Evolutionary conservation across 2,797 vertebrate species (phyloP).

Genomic region (Leptodactylus fallax): DNA sequence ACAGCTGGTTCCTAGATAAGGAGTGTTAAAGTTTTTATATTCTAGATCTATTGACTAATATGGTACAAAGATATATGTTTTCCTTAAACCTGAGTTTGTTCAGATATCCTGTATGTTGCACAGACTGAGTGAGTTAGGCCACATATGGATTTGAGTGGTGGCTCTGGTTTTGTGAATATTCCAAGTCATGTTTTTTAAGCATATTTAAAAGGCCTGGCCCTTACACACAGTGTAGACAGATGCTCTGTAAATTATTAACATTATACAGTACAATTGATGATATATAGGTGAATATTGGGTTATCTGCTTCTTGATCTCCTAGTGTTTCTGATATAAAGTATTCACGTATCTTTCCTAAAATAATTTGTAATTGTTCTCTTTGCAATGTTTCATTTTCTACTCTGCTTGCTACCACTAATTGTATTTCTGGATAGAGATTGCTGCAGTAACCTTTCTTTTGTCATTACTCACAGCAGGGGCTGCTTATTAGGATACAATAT

Average conservation of each 20-base stretch:
- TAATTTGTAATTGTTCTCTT: not conserved
- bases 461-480: conserved; percentile 33
- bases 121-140: no score
- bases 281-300: not conserved
- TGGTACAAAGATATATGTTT: no score
- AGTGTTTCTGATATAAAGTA: not conserved
- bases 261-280: no score
- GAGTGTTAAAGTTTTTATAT: no score
- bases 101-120: no score
- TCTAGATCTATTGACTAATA: no score
- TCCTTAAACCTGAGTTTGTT: no score
- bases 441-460: conserved; percentile 6
- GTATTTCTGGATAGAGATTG: conserved; percentile 21
- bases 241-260: no score
- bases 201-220: not conserved
- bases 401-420: conserved; percentile 22
- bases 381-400: conserved; percentile 15
- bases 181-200: not conserved
- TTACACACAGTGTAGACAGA: not conserved
- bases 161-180: not conserved
- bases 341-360: not conserved
- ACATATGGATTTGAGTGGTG: not conserved
- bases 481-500: not conserved
- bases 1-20: no score
- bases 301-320: not conserved